phyloP scores from a whole-genome alignment of 2,888 invertebrate genomes.

The Oscheius sp. region DNA sequence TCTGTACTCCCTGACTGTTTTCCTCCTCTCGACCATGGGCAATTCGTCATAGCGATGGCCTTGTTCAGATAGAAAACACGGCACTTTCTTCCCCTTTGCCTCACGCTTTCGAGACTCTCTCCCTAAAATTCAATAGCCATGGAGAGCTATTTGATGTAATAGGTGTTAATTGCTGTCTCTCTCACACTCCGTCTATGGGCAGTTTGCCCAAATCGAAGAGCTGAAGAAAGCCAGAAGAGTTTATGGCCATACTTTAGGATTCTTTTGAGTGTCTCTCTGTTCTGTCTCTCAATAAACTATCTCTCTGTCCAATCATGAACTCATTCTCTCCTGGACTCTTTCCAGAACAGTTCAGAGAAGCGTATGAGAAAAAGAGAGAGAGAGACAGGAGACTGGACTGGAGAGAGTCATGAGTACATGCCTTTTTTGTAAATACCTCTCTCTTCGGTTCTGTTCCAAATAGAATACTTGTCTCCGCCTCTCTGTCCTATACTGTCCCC shows the following conservation, averaged over 20 bases:
- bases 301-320: too few species aligned
- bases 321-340: too few species aligned
- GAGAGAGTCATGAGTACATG: too few species aligned
- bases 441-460: too few species aligned
- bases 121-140: background rate
- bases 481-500: too few species aligned
- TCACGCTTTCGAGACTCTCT: background rate
- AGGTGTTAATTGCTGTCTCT: conserved; percentile 34
- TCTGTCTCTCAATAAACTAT: too few species aligned
- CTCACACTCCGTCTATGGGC: background rate
- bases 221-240: conserved; percentile 21
- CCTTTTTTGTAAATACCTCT: too few species aligned
- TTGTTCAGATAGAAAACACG: too few species aligned
- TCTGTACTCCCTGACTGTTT: conserved; percentile 9
- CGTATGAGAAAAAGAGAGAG: too few species aligned
- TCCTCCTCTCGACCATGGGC: background rate
- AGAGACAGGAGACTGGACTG: too few species aligned
- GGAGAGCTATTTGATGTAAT: conserved; percentile 25
- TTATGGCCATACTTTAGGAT: conserved; percentile 42
- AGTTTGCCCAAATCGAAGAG: conserved; percentile 14
- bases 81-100: background rate
- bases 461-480: too few species aligned
- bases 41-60: background rate
- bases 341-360: too few species aligned
- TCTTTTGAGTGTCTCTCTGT: conserved; percentile 38